Conservation (phyloP, 2,888 invertebrate species). For the Trissolcus japonicus region DNA sequence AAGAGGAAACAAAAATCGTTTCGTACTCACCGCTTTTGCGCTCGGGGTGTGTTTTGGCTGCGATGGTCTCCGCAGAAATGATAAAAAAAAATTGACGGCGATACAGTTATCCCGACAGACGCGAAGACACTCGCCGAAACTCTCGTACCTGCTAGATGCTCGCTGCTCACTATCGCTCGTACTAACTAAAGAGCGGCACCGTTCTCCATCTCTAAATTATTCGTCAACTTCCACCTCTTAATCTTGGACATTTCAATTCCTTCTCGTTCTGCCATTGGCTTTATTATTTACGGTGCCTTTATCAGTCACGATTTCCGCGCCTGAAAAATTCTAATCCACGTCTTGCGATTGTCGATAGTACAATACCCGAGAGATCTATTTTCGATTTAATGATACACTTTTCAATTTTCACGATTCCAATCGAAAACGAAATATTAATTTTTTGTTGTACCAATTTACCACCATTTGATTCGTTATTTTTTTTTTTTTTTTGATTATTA, state of each 20-base stretch:
- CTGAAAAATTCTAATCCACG: slow-evolving; percentile 1
- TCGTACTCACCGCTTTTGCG: slow-evolving; percentile 33
- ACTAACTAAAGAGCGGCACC: slow-evolving; percentile 71
- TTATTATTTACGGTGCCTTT: slow-evolving; percentile 36
- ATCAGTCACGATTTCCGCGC: slow-evolving; percentile 38
- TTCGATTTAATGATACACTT: too few species aligned
- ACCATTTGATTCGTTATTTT: too few species aligned
- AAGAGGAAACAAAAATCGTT: slow-evolving; percentile 22
- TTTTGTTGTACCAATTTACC: too few species aligned
- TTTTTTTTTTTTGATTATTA: too few species aligned
- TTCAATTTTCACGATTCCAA: too few species aligned
- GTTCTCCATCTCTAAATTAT: slow-evolving; percentile 74
- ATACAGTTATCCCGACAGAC: slow-evolving; percentile 37
- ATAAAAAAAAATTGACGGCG: slow-evolving; percentile 23
- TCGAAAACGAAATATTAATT: too few species aligned
- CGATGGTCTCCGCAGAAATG: slow-evolving; percentile 22
- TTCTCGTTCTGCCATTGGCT: slow-evolving; percentile 29
- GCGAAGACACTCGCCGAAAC: slow-evolving; percentile 53
- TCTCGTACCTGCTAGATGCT: slow-evolving; percentile 52
- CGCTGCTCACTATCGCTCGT: slow-evolving; percentile 67
- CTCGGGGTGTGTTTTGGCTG: slow-evolving; percentile 16
- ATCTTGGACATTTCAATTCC: slow-evolving; percentile 52
- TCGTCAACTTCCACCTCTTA: slow-evolving; percentile 73
- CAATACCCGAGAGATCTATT: not conserved
- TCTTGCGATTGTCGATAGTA: slow-evolving; percentile 1